phyloP scores from a whole-genome alignment of 1,140 invertebrate genomes.

The Drosophila santomea region DNA sequence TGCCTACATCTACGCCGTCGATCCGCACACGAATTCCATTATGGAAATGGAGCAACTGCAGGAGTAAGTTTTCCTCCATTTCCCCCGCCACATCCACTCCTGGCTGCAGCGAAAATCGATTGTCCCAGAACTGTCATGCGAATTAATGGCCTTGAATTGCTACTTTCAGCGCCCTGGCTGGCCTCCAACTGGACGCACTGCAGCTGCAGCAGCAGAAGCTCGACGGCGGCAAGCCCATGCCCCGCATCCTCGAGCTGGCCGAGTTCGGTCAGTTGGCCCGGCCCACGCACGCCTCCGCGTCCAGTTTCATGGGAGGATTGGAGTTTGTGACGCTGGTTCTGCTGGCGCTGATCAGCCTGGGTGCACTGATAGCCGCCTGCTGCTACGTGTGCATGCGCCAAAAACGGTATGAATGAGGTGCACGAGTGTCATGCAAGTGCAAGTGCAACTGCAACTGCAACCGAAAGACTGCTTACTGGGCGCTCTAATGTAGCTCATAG shows the following conservation, averaged over 20 bases:
- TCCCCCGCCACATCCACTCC: background rate
- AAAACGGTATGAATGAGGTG: conserved; percentile 86
- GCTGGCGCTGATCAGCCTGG: conserved; percentile 91
- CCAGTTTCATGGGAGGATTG: conserved; percentile 87
- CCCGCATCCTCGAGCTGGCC: conserved; percentile 87
- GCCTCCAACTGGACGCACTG: conserved; percentile 72
- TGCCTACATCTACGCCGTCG: conserved; percentile 93
- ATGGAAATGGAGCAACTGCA: conserved; percentile 92
- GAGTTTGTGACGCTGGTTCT: conserved; percentile 92
- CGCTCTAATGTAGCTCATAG: conserved; percentile 25
- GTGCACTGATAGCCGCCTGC: conserved; percentile 90
- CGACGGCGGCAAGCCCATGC: conserved; percentile 60
- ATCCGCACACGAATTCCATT: conserved; percentile 91
- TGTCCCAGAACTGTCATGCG: conserved; percentile 29
- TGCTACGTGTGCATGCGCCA: conserved; percentile 90
- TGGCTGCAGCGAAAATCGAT: conserved; percentile 7
- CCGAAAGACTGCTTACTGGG: conserved; percentile 32
- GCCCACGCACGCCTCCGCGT: conserved; percentile 51
- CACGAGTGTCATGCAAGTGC: background rate
- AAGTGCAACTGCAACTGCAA: conserved; percentile 46
- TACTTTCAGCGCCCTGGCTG: conserved; percentile 53
- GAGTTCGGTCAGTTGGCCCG: conserved; percentile 84
- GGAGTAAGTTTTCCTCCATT: conserved; percentile 86
- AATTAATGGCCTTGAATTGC: conserved; percentile 14
- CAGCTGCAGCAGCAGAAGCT: conserved; percentile 68